phyloP scores from a whole-genome alignment of 2,888 invertebrate species.

The Drosophila pegasa region DNA sequence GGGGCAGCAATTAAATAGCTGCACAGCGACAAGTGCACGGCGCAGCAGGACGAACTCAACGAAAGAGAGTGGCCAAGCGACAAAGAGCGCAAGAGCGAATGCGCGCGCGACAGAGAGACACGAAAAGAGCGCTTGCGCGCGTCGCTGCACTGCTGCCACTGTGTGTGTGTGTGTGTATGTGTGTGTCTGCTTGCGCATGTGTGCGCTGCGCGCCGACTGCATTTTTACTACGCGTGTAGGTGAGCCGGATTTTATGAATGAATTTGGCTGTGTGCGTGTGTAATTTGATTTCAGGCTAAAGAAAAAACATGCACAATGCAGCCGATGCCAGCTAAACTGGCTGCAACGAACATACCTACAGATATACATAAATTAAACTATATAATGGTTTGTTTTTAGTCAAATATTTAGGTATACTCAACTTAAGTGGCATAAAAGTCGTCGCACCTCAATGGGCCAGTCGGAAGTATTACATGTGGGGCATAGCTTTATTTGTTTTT shows the following conservation, averaged over 20 bases:
- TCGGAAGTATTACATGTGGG: conserved; percentile 15
- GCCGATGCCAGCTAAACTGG: conserved; percentile 24
- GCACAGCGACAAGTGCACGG: conserved; percentile 60
- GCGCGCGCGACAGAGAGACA: conserved; percentile 3
- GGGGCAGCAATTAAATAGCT: conserved; percentile 55
- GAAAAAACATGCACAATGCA: conserved; percentile 36
- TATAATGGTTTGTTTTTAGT: conserved; percentile 2
- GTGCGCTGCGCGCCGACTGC: conserved; percentile 48
- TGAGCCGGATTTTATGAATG: conserved; percentile 81
- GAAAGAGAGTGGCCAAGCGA: conserved; percentile 33
- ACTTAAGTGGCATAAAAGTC: conserved; percentile 31
- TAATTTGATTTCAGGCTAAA: conserved; percentile 41
- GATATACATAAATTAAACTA: conserved; percentile 4
- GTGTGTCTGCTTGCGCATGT: neutral
- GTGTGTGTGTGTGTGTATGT: conserved; percentile 6
- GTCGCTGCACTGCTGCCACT: conserved; percentile 3
- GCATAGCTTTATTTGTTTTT: conserved; percentile 15
- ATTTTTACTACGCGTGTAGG: conserved; percentile 80
- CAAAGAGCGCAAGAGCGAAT: conserved; percentile 11
- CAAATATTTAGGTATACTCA: conserved; percentile 6
- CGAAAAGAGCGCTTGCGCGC: conserved; percentile 67
- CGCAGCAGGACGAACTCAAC: conserved; percentile 59
- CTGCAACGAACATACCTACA: conserved; percentile 3
- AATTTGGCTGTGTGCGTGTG: conserved; percentile 65
- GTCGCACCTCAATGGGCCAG: neutral